phyloP scores from a whole-genome alignment of 2,113 vertebrate genomes.

The Heterochromis multidens region DNA sequence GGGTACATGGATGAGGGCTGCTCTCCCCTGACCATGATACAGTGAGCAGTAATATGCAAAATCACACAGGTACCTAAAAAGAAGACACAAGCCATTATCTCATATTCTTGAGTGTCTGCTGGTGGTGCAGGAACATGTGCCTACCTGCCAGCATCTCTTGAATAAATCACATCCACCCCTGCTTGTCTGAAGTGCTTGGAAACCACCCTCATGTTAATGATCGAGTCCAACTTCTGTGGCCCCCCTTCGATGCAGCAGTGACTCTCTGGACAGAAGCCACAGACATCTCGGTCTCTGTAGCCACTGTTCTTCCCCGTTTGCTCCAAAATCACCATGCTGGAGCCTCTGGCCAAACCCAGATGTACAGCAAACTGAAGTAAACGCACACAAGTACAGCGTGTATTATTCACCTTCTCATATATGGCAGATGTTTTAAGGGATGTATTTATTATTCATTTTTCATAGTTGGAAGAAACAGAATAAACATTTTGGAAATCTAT shows the following conservation, averaged over 20 bases:
- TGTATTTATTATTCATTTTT: not conserved
- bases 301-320: slow-evolving; percentile 82
- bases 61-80: slow-evolving; percentile 82
- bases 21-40: slow-evolving; percentile 69
- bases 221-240: slow-evolving; percentile 77
- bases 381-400: not conserved
- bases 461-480: not conserved
- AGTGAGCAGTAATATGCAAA: slow-evolving; percentile 82
- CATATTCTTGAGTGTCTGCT: not conserved
- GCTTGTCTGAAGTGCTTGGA: slow-evolving; percentile 60
- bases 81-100: not conserved
- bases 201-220: slow-evolving; percentile 77
- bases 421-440: not conserved
- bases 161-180: slow-evolving; percentile 73
- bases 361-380: slow-evolving; percentile 77
- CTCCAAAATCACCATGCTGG: slow-evolving; percentile 76
- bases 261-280: slow-evolving; percentile 73
- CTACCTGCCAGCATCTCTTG: slow-evolving; percentile 85
- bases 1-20: slow-evolving; percentile 80
- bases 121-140: not conserved
- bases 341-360: slow-evolving; percentile 73
- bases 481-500: not conserved
- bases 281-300: slow-evolving; percentile 77
- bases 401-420: not conserved
- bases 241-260: slow-evolving; percentile 77